Evolutionary conservation across 35 echinoderm and acorn worm genomes (phyloP).

Genomic region (Strongylocentrotus purpuratus): DNA sequence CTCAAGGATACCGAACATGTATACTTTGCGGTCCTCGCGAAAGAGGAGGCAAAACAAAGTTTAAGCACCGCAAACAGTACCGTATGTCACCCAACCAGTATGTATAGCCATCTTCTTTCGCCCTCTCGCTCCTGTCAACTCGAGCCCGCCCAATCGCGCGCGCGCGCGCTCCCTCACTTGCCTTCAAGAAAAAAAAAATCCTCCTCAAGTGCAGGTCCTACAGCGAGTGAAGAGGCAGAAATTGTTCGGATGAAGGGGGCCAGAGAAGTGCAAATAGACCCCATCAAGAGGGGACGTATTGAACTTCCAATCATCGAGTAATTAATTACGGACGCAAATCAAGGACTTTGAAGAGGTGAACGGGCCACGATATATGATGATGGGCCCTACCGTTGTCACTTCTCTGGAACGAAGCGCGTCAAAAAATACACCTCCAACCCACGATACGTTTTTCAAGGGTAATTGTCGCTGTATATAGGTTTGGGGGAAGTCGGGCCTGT

Average conservation of each 20-base stretch:
- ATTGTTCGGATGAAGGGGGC: neutral
- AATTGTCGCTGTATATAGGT: neutral
- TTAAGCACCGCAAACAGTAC: constrained; percentile 31
- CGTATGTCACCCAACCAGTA: neutral
- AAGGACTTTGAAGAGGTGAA: neutral
- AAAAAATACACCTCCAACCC: neutral
- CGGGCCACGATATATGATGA: constrained; percentile 3
- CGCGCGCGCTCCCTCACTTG: too few species aligned
- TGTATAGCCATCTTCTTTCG: too few species aligned
- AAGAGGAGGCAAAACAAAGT: neutral
- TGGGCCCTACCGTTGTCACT: neutral
- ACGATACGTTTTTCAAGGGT: neutral
- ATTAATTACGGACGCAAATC: constrained; percentile 20
- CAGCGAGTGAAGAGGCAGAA: neutral
- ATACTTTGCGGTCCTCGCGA: constrained; percentile 3
- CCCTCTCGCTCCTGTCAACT: neutral
- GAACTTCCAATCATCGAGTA: constrained; percentile 15
- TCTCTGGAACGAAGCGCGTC: neutral
- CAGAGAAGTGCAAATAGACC: constrained; percentile 20
- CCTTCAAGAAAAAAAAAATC: neutral
- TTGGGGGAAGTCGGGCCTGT: neutral
- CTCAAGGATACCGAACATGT: neutral
- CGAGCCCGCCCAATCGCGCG: too few species aligned
- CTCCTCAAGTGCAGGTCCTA: neutral
- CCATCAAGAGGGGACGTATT: constrained; percentile 19